Conservation (phyloP, 2,113 vertebrate species). For the Podiceps cristatus region DNA sequence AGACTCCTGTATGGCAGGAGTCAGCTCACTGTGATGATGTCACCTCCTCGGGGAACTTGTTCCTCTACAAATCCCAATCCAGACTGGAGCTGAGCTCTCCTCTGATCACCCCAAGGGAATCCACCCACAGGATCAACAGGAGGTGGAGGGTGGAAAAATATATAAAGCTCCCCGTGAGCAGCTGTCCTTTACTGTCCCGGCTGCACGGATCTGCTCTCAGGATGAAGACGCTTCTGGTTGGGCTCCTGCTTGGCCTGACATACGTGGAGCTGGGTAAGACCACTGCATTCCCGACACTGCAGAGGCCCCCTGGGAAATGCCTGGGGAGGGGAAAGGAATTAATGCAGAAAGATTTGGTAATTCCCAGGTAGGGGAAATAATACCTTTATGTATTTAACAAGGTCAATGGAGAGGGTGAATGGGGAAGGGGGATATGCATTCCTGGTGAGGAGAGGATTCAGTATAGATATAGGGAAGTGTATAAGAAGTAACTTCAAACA, state of each 20-base stretch:
- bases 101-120: background rate
- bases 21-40: background rate
- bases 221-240: constrained; percentile 31
- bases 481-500: background rate
- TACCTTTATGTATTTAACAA: background rate
- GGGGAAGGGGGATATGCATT: background rate
- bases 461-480: fast-evolving
- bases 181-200: background rate
- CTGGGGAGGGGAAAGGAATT: background rate
- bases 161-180: constrained; percentile 39
- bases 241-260: constrained; percentile 9
- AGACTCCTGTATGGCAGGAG: background rate
- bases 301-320: background rate
- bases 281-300: fast-evolving
- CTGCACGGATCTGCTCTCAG: background rate
- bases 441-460: background rate
- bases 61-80: constrained; percentile 48
- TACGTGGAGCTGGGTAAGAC: constrained; percentile 44
- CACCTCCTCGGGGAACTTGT: constrained; percentile 20
- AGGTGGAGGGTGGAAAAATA: constrained; percentile 4
- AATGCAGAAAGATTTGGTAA: background rate
- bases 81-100: constrained; percentile 3
- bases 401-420: background rate
- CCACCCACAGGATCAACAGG: constrained; percentile 22
- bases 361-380: background rate